Conservation (phyloP, 2,888 invertebrate genomes). For the Tridacna gigas region DNA sequence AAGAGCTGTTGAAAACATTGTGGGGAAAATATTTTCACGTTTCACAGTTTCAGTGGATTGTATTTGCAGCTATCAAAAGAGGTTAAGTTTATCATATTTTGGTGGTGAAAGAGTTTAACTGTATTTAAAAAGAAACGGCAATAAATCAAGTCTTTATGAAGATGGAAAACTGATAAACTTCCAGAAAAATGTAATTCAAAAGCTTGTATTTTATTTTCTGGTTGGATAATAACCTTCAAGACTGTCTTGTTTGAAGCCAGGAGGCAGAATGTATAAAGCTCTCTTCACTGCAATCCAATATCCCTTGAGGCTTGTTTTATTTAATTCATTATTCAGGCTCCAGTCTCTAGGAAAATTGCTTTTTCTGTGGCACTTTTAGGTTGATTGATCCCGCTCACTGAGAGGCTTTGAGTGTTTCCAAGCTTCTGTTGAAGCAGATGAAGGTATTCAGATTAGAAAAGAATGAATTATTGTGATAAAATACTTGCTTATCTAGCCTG, state of each 20-base stretch:
- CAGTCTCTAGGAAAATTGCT: conserved; percentile 29
- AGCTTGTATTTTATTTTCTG: too few relatives aligned
- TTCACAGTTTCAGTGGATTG: too few relatives aligned
- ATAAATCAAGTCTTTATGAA: too few relatives aligned
- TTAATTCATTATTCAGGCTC: conserved; percentile 35
- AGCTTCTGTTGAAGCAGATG: conserved; percentile 17
- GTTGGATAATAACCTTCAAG: conserved; percentile 1
- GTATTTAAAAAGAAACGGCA: too few relatives aligned
- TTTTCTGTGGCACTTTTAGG: conserved; percentile 18
- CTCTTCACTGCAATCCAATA: conserved; percentile 21
- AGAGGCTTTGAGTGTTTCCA: conserved; percentile 17
- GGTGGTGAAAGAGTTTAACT: too few relatives aligned
- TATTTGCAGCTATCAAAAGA: too few relatives aligned
- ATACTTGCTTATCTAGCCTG: conserved; percentile 11
- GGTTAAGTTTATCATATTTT: too few relatives aligned
- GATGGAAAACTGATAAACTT: too few relatives aligned
- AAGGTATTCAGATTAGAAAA: conserved; percentile 23
- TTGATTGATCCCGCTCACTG: conserved; percentile 16
- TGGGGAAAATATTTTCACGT: too few relatives aligned
- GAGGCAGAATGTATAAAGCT: neutral
- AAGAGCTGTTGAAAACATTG: too few relatives aligned
- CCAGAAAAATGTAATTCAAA: too few relatives aligned
- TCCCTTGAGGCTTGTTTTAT: conserved; percentile 26
- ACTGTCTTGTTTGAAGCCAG: conserved; percentile 21
- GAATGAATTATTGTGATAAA: conserved; percentile 31